Conservation (phyloP, 2,113 vertebrate genomes). For the Dinomys branickii region DNA sequence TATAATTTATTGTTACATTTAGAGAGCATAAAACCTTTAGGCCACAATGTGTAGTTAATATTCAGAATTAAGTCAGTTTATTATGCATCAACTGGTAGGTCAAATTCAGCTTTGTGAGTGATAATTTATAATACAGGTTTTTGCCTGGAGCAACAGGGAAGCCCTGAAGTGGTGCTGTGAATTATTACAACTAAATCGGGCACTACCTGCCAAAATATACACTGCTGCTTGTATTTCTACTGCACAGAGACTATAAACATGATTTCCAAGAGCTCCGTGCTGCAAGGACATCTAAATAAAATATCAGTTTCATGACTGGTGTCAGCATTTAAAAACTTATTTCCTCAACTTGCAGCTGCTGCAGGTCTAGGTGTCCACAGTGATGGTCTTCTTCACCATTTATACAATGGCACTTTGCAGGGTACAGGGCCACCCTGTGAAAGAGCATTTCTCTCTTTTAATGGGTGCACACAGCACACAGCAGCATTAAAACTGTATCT, state of each 20-base stretch:
- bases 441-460: slow-evolving; percentile 57
- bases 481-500: slow-evolving; percentile 19
- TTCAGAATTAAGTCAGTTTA: slow-evolving; percentile 90
- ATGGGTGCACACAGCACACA: background rate
- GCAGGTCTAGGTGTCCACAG: slow-evolving; percentile 31
- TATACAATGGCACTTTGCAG: slow-evolving; percentile 47
- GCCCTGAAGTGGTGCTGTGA: slow-evolving; percentile 86
- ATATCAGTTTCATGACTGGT: slow-evolving; percentile 77
- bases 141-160: slow-evolving; percentile 93
- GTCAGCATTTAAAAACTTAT: slow-evolving; percentile 80
- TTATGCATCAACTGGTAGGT: slow-evolving; percentile 95
- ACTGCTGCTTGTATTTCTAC: slow-evolving; percentile 71
- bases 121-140: slow-evolving; percentile 95
- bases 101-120: slow-evolving; percentile 96
- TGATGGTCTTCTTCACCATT: slow-evolving; percentile 61
- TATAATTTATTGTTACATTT: slow-evolving; percentile 92
- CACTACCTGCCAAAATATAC: slow-evolving; percentile 80
- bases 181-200: slow-evolving; percentile 85
- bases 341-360: slow-evolving; percentile 58
- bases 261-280: slow-evolving; percentile 75
- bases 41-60: slow-evolving; percentile 92
- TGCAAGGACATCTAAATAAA: slow-evolving; percentile 87
- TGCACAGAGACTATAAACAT: slow-evolving; percentile 79
- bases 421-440: slow-evolving; percentile 6
- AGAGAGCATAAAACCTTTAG: slow-evolving; percentile 91